Conservation (phyloP, 2,797 vertebrate genomes). For the Sphenodon punctatus region DNA sequence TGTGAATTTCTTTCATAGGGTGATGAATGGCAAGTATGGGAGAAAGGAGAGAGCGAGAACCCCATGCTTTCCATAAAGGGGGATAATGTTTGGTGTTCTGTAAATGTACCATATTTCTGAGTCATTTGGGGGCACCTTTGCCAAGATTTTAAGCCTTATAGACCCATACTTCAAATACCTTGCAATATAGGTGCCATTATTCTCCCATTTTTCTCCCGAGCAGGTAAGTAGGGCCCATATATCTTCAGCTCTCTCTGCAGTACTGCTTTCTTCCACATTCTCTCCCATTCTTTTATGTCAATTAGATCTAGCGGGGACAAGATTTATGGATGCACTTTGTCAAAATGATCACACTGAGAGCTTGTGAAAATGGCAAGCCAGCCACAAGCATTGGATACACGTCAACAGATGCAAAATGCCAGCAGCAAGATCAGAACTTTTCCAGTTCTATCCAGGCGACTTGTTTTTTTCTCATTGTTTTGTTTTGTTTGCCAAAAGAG, state of each 20-base stretch:
- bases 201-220: constrained; percentile 37
- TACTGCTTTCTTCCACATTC: constrained; percentile 9
- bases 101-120: constrained; percentile 56
- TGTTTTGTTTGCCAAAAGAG: too few species aligned
- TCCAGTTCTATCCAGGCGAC: neutral
- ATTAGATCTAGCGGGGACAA: neutral
- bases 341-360: constrained; percentile 32
- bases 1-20: neutral
- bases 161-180: constrained; percentile 44
- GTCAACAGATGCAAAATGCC: neutral
- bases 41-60: neutral
- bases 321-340: constrained; percentile 22
- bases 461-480: neutral
- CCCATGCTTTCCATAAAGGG: neutral
- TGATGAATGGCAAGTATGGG: constrained; percentile 3
- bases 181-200: constrained; percentile 43
- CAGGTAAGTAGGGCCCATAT: constrained; percentile 19
- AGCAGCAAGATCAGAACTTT: neutral
- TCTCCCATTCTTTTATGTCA: constrained; percentile 17
- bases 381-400: neutral
- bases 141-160: constrained; percentile 46
- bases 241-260: constrained; percentile 5
- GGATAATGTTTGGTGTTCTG: constrained; percentile 26
- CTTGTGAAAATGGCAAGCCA: neutral
- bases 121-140: neutral